Evolutionary conservation across 2,797 vertebrate species (phyloP).

Genomic region (Lateolabrax maculatus): DNA sequence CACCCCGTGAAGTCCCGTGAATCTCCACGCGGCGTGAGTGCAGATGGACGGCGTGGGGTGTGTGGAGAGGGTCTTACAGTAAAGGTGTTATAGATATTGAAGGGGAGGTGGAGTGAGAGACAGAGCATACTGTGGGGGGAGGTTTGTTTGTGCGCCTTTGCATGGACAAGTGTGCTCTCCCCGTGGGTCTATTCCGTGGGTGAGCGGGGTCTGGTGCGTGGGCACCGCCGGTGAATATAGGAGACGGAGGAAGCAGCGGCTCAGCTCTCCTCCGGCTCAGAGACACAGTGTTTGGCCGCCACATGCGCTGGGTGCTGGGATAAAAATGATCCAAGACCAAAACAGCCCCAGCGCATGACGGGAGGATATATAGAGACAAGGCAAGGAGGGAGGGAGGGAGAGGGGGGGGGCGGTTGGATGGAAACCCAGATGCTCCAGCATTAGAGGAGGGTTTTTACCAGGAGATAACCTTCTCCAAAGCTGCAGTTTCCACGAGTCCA

Average conservation of each 20-base stretch:
- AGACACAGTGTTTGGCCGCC: conserved; percentile 83
- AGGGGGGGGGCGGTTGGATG: conserved; percentile 7
- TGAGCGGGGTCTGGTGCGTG: conserved; percentile 90
- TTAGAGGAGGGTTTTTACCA: conserved; percentile 62
- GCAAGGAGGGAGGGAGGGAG: not conserved
- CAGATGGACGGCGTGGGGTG: conserved; percentile 49
- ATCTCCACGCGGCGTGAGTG: conserved; percentile 62
- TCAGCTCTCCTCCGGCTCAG: conserved; percentile 86
- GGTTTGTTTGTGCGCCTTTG: conserved; percentile 71
- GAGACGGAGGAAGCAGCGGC: conserved; percentile 78
- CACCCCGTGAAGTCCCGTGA: conserved; percentile 63
- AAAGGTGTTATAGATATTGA: conserved; percentile 42
- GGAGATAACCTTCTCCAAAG: conserved; percentile 64
- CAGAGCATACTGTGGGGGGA: conserved; percentile 30
- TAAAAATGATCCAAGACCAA: conserved; percentile 82
- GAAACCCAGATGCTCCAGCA: conserved; percentile 66
- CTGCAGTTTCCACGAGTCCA: conserved; percentile 48
- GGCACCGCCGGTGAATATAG: conserved; percentile 85
- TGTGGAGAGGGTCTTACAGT: conserved; percentile 46
- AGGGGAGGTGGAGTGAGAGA: conserved; percentile 46
- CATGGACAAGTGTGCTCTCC: conserved; percentile 76
- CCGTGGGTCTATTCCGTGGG: conserved; percentile 88
- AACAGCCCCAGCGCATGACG: conserved; percentile 77
- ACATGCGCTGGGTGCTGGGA: conserved; percentile 86
- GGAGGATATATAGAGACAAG: conserved; percentile 40